Evolutionary conservation across 2,113 vertebrate species (phyloP).

Genomic region (Xyrauchen texanus): DNA sequence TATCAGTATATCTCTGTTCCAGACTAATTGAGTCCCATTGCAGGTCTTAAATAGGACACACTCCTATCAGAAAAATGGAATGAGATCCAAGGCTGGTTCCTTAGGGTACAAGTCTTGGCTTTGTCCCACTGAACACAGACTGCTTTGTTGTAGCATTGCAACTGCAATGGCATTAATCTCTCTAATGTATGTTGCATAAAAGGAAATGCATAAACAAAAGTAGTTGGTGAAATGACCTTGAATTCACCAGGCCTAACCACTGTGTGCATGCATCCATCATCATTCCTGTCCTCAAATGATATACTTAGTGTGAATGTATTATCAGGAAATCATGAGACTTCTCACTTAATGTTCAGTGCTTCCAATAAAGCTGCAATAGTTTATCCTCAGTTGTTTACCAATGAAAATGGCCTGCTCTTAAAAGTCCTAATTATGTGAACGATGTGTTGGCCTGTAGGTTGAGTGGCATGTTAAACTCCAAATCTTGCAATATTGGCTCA

Average conservation of each 20-base stretch:
- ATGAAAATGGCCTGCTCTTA: too few species aligned
- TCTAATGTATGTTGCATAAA: background rate
- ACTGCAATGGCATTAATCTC: background rate
- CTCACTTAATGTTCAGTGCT: too few species aligned
- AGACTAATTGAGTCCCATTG: slow-evolving; percentile 79
- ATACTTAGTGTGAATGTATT: too few species aligned
- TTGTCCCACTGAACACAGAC: slow-evolving; percentile 56
- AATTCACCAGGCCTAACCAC: background rate
- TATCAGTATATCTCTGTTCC: slow-evolving; percentile 72
- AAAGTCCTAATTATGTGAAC: too few species aligned
- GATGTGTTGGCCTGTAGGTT: too few species aligned
- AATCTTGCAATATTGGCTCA: too few species aligned
- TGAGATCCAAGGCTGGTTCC: slow-evolving; percentile 68
- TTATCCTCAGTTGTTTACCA: too few species aligned
- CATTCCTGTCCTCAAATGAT: too few species aligned
- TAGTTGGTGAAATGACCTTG: background rate
- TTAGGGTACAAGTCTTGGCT: slow-evolving; percentile 65
- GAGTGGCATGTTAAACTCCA: too few species aligned
- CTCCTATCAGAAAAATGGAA: slow-evolving; percentile 73
- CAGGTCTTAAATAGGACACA: slow-evolving; percentile 76
- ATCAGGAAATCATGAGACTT: too few species aligned
- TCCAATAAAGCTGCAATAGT: too few species aligned
- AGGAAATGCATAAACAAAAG: slow-evolving; percentile 1
- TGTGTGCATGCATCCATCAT: too few species aligned
- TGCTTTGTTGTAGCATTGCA: slow-evolving; percentile 58